Evolutionary conservation across 2,113 vertebrate genomes (phyloP), one percentile per base, ranked within the genome.

Genomic region (Cygnus buccinator): DNA sequence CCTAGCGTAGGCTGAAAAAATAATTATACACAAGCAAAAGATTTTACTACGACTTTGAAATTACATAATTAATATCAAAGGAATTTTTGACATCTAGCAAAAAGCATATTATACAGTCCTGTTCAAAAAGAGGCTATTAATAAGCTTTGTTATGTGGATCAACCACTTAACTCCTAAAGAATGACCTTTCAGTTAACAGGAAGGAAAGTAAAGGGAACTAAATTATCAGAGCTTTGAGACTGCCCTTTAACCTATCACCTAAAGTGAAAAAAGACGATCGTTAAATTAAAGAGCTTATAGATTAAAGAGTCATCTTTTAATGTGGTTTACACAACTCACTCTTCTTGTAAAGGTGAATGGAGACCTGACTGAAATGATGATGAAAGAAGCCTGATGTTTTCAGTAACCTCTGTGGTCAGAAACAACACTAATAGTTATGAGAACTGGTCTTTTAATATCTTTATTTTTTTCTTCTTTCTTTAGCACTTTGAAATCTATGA

Each of bases 381-480:
- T 72, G 63, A 61, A 90, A 89, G 88, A 72, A 78, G 87, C 87
- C 21, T 75, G 50, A 83, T 50, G 81, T 29, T 35, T 46, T 52
- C 5, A 5, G 59, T 91, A 85, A 97, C 74, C 78, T 96, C 89
- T 89, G 41, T 31, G 82, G 52, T 81, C 95, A 86, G 65, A 91
- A 39, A 21, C 71, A 89, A 71, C 23, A 23, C 58, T 94, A 94
- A 96, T 50, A 78, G 43, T 66, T 88, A 35, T 87, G 35, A 39
- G 91, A 93, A 89, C 22, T 84, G 80, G 84, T 46, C 35, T 89
- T 95, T 97, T 72, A 95, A 71, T 95, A 90, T 66, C 39, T 90
- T 11, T 8, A 11, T 4, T 7, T 1, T 11, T 22, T 41, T 33
- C 31, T 58, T 58, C 29, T 77, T 78, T 96, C 68, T 48, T 29